Evolutionary conservation across 2,113 vertebrate genomes (phyloP).

Genomic region (Astur gentilis): DNA sequence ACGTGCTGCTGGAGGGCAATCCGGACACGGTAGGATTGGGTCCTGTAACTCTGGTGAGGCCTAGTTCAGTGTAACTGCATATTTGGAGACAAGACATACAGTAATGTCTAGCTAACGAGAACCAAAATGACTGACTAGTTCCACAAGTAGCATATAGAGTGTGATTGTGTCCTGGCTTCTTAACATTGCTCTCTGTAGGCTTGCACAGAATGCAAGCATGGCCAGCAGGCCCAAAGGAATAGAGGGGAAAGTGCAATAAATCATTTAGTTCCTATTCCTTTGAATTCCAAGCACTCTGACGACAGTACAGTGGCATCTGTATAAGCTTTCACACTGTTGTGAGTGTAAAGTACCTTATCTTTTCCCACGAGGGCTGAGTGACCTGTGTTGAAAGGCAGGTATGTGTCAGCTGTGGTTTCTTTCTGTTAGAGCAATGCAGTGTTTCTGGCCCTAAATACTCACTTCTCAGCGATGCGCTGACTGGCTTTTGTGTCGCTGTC

Average conservation of each 20-base stretch:
- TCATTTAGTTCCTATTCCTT: not conserved
- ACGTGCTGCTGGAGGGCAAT: conserved; percentile 95
- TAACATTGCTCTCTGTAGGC: fast-evolving
- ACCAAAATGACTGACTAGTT: not conserved
- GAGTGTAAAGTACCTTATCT: not conserved
- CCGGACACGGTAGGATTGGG: conserved; percentile 88
- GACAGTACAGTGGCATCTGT: not conserved
- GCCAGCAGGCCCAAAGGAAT: not conserved
- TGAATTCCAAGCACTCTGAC: not conserved
- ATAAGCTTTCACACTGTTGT: not conserved
- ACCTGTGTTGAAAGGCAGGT: not conserved
- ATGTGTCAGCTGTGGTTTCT: not conserved
- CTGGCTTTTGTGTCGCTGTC: not conserved
- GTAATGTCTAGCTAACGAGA: not conserved
- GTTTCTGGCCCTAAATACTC: not conserved
- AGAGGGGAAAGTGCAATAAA: not conserved
- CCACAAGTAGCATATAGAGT: too few species aligned
- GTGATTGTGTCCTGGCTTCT: not conserved
- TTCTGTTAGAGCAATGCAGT: fast-evolving
- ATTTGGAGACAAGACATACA: not conserved
- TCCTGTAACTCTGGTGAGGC: not conserved
- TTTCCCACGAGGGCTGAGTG: not conserved
- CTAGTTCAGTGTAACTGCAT: not conserved
- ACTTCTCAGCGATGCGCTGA: fast-evolving
- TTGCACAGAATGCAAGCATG: fast-evolving